Base-by-base conservation (phyloP, 2,797 vertebrate species). In the Coregonus suidteri region DNA sequence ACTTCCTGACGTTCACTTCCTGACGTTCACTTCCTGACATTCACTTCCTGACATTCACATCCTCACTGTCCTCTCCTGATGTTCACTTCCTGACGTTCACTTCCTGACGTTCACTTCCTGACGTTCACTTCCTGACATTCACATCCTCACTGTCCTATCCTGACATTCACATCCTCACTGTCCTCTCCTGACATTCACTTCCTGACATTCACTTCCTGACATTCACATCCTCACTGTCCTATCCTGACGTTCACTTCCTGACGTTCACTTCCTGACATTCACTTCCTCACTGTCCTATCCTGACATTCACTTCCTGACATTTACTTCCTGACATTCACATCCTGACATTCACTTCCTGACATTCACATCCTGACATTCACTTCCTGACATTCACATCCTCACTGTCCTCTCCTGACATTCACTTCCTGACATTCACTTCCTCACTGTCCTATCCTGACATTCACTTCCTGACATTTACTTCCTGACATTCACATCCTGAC, bases 41-140 rank as follows among this genome's bases (percentile, higher is more conserved):
- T 6, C n/a, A 9, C 18, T 6, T 35, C 30, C 18, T 64, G 62
- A 2, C 18, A 2, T 25, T 6, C n/a, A 9, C 18, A 0, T 30
- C 1, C 16, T 6, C 68, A 3, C n/a, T 0, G 5, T 0, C 62
- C 7, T 14, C 0, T 80, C 70, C 70, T 67, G 67, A 20, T 37
- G 73, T 62, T 15, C 67, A 37, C 35, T 1, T 37, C 35, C 35
- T 37, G 4, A 5, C 35, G 1, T 4, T 37, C 35, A 1, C 6
- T 1, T 9, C 16, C 4, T n/a, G n/a, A n/a, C n/a, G n/a, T n/a
- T 37, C n/a, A 53, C 35, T 0, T 20, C 4, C 37, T 65, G 62
- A 1, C 9, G 0, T 62, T 3, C n/a, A 4, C 18, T 0, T 30
- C 1, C 31, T 3, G 5, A 2, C 4, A 6, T 5, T 5, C 9